These are phyloP conservation scores for Heliconius sara DNA, from an alignment of 2,888 invertebrate species.

Conservation along the genomic window DNA sequence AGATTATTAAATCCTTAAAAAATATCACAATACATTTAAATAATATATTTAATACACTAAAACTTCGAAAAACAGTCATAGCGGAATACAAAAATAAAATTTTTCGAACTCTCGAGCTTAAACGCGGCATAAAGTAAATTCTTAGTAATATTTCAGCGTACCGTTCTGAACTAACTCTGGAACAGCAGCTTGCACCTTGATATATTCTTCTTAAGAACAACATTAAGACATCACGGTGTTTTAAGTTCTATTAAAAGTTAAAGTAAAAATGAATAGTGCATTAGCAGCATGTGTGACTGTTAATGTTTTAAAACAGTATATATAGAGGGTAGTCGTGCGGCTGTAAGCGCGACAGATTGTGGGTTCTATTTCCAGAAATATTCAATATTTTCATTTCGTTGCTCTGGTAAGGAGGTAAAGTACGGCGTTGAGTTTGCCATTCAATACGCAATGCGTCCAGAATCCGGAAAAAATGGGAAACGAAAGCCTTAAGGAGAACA, in stretches of 20 bases:
- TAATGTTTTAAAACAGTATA: background rate
- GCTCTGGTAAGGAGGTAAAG: background rate
- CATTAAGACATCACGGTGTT: slow-evolving; percentile 31
- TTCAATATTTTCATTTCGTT: background rate
- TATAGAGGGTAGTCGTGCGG: background rate
- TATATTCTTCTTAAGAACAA: slow-evolving; percentile 35
- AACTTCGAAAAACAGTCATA: background rate
- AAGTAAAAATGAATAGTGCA: slow-evolving; percentile 18
- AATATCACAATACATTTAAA: background rate
- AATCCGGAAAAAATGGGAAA: background rate
- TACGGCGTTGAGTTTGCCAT: background rate
- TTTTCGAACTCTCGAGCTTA: slow-evolving; percentile 23
- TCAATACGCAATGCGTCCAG: too few species aligned
- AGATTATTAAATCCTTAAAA: background rate
- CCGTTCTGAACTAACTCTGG: slow-evolving; percentile 31
- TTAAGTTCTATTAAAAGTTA: slow-evolving; percentile 12
- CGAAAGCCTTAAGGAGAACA: background rate
- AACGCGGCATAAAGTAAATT: slow-evolving; percentile 38
- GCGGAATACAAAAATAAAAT: slow-evolving; percentile 8
- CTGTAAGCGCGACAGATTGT: background rate
- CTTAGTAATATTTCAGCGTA: slow-evolving; percentile 33
- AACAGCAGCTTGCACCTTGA: slow-evolving; percentile 34
- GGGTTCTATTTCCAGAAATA: background rate
- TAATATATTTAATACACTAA: background rate
- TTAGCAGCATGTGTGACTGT: background rate